Evolutionary conservation across 1,140 invertebrate species (phyloP), one percentile per base, ranked within the genome.

Genomic region (Pachypeltis micranthus): DNA sequence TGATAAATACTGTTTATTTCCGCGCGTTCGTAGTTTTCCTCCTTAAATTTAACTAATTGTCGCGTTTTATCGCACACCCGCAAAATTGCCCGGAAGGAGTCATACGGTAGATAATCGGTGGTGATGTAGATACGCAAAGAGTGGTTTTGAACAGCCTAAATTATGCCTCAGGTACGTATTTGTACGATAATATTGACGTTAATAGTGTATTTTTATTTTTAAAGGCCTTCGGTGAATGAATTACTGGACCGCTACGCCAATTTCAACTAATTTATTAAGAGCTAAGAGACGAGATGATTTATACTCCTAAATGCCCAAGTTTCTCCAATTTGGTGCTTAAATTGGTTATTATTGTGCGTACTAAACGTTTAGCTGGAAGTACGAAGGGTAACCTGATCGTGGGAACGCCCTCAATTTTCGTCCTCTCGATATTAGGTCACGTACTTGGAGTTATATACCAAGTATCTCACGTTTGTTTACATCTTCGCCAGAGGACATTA

Each of bases 151-250:
- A 31, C 24, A 16, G n/a, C n/a, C 16, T 16, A 28, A 29, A 59
- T 23, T n/a, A 59, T 59, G 57, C 57, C 57, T 59, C 57, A 59
- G 57, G 57, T 59, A 59, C 24, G 57, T 59, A 51, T 59, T 47
- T 39, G n/a, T 59, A 56, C 31, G 28, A 16, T 59, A 59, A 59
- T 31, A 2, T 59, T 16, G 19, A 23, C 26, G 54, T 16, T 56
- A 24, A 24, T 24, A 4, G 24, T 14, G 14, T 24, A 2, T 56
- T 56, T 26, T 24, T 56, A 24, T 23, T 25, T 25, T 56, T 56
- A 14, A 56, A 56, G 14, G 19, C 54, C 14, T 23, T 25, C 21
- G 14, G 54, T 25, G n/a, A n/a, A n/a, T n/a, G n/a, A n/a, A n/a
- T n/a, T n/a, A n/a, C n/a, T n/a, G n/a, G n/a, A n/a, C n/a, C n/a